Base-by-base conservation (phyloP, 2,797 vertebrate genomes). In the Pristis pectinata region DNA sequence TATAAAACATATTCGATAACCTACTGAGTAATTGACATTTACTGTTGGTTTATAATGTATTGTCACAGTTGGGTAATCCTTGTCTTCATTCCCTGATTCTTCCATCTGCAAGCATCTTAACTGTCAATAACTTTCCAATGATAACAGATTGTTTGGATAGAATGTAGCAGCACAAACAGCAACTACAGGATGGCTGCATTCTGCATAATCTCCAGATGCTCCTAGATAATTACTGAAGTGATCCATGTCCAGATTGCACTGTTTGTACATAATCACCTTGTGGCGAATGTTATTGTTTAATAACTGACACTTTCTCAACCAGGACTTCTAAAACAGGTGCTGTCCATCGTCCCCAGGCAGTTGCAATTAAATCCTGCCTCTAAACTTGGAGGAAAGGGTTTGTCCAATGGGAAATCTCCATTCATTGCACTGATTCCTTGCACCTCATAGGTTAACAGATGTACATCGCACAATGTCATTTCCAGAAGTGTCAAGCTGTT, bases 151-250 rank as follows among this genome's bases (percentile, higher is more conserved):
- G 87, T 91, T 91, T 91, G 44, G 41, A 56, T 70, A 94, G 92
- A 76, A 94, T 49, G 41, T 53, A 76, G 72, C 27, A 76, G 72
- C 70, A 56, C 41, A 93, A 74, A 74, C 70, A 53, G 13, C 72
- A 70, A 56, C 41, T n/a, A 94, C 27, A 74, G 70, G 70, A 76
- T 76, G 72, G 44, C 30, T 76, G 67, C 67, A 30, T 72, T 74
- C 61, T 72, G 92, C 30, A 72, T 53, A 76, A 72, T 94, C 92
- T 94, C 92, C 92, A 94, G 92, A 94, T 94, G 92, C 92, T 76
- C 49, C 30, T 70, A 74, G 72, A 93, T 94, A 72, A 94, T 91
- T 91, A 67, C 87, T 76, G 92, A 93, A 74, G 64, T 93, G 92
- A 94, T 53, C 92, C 72, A 53, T 94, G 44, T 94, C 92, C 72